These are phyloP conservation scores for Eupeodes luniger DNA, from an alignment of 2,888 invertebrate species.

Conservation along the genomic window DNA sequence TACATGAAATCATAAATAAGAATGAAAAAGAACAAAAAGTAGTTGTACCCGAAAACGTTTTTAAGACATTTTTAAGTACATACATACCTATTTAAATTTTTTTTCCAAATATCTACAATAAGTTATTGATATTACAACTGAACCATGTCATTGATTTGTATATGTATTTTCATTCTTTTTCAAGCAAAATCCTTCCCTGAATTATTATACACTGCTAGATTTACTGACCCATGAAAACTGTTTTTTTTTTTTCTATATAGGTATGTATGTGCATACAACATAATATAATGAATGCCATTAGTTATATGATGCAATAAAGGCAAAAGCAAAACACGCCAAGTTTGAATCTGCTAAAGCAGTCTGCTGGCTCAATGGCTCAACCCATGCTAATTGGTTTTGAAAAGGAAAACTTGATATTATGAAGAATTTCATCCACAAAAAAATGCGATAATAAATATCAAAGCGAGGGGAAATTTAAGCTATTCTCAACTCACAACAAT, in stretches of 20 bases:
- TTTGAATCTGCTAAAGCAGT: conserved; percentile 49
- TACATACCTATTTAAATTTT: too few species aligned
- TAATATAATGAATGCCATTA: conserved; percentile 58
- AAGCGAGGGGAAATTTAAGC: conserved; percentile 18
- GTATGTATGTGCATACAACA: not conserved
- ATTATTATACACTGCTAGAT: not conserved
- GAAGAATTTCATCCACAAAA: conserved; percentile 36
- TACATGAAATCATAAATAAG: too few species aligned
- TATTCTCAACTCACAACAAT: not conserved
- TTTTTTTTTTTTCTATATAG: not conserved
- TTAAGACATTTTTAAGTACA: too few species aligned
- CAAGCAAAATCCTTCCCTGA: too few species aligned
- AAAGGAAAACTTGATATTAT: conserved; percentile 61
- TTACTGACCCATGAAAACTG: conserved; percentile 2
- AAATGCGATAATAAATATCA: conserved; percentile 11
- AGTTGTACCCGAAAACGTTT: too few species aligned
- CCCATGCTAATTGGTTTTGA: conserved; percentile 67
- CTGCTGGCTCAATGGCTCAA: conserved; percentile 63
- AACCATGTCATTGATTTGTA: too few species aligned
- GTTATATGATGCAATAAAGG: conserved; percentile 72
- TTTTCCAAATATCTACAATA: too few species aligned
- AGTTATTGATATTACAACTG: too few species aligned
- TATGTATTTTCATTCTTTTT: too few species aligned
- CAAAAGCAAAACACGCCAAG: conserved; percentile 63
- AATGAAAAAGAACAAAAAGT: too few species aligned